Conservation (phyloP, 23 tunicate genomes). For the Trididemnum miniatum region DNA sequence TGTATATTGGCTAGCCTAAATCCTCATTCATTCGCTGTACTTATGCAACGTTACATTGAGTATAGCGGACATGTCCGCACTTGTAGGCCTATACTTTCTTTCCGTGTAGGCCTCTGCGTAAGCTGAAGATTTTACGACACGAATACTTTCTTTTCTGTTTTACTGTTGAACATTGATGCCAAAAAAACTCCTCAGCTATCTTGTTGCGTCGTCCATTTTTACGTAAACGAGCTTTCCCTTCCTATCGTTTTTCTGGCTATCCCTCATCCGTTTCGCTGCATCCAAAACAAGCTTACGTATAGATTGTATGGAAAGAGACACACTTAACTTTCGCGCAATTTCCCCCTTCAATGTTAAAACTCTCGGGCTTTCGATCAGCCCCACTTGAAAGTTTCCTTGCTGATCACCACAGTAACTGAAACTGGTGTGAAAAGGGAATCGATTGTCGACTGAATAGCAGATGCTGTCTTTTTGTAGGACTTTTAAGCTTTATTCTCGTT, state of each 20-base stretch:
- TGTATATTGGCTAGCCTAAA: too few relatives aligned
- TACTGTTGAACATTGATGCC: slow-evolving; percentile 12
- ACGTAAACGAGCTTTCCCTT: slow-evolving; percentile 5
- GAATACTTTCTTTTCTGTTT: neutral
- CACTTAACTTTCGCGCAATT: neutral
- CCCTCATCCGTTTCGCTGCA: neutral
- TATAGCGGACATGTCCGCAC: neutral
- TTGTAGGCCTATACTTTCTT: slow-evolving; percentile 2
- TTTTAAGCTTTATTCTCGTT: slow-evolving; percentile 2
- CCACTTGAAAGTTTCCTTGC: neutral
- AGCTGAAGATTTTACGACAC: neutral
- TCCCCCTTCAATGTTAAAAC: slow-evolving; percentile 1
- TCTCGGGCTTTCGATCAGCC: slow-evolving; percentile 15
- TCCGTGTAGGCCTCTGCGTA: neutral
- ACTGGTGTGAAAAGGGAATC: neutral
- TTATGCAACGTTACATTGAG: slow-evolving; percentile 4
- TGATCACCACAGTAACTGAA: neutral
- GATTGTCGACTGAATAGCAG: neutral
- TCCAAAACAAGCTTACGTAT: slow-evolving; percentile 1
- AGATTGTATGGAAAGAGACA: slow-evolving; percentile 8
- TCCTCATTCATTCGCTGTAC: too few relatives aligned
- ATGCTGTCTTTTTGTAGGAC: neutral
- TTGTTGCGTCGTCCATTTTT: slow-evolving; percentile 9
- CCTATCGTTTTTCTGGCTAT: neutral
- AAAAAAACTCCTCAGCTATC: slow-evolving; percentile 19